Evolutionary conservation across 2,113 vertebrate genomes (phyloP), one percentile per base, ranked within the genome.

Genomic region (Sylvia atricapilla): DNA sequence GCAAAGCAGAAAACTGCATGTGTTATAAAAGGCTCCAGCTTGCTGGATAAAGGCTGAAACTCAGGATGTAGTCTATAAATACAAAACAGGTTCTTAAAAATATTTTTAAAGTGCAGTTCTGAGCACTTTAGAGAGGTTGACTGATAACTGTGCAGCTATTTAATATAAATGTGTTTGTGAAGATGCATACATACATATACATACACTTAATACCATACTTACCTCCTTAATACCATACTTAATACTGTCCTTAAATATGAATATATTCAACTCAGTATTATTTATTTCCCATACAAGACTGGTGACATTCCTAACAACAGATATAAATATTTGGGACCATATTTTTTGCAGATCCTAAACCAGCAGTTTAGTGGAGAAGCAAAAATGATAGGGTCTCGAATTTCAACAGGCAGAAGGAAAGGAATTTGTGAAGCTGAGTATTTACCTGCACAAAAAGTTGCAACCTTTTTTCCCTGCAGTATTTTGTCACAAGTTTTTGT

Each of bases 31-130:
- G 70, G 67, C 59, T 80, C 67, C 55, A 81, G 73, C 24, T 64
- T 89, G 28, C 44, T 93, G 75, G 63, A 53, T 89, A 52, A 92
- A 87, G 66, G 63, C 50, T 85, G 39, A 85, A 86, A 91, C 46
- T 93, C 73, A 76, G 85, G 84, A 94, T 90, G 27, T 63, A 87
- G 50, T 44, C 75, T 91, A 67, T 94, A 95, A 94, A 91, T 91
- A 85, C 47, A 83, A 90, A 93, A 50, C 18, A 87, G 60, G 58
- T 82, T 83, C 56, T 74, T 92, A 64, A 60, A 92, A 92, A 52
- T 84, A 78, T 69, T 73, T 87, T 73, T 50, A 9, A 95, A 76
- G 41, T 64, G 59, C 28, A 50, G 14, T 53, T 95, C 24, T 75
- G 50, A 93, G 69, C 41, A 52, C 39, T 35, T 83, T 23, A 35